These are phyloP conservation scores for Ips nitidus DNA, from an alignment of 1,140 invertebrate species.

Conservation along the genomic window DNA sequence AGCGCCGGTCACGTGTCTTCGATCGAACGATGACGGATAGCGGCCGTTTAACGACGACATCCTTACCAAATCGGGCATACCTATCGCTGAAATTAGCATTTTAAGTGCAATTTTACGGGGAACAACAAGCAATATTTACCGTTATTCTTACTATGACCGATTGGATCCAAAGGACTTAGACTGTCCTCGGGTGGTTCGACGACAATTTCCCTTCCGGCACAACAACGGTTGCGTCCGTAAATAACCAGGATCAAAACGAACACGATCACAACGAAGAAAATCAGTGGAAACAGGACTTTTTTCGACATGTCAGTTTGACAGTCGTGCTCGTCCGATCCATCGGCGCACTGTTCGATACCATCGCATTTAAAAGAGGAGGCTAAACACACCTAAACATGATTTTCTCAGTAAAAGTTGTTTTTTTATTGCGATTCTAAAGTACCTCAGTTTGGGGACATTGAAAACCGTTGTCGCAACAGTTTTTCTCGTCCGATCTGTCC, in stretches of 20 bases:
- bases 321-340: constrained; percentile 70
- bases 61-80: constrained; percentile 60
- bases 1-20: constrained; percentile 79
- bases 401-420: constrained; percentile 34
- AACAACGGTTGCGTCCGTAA: constrained; percentile 32
- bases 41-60: constrained; percentile 68
- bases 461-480: constrained; percentile 59
- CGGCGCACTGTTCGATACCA: constrained; percentile 69
- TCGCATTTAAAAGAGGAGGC: constrained; percentile 57
- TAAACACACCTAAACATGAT: constrained; percentile 34
- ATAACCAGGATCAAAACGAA: constrained; percentile 42
- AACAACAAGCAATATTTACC: constrained; percentile 19
- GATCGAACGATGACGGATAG: constrained; percentile 69
- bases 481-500: constrained; percentile 48
- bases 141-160: constrained; percentile 41
- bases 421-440: not conserved
- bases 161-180: constrained; percentile 46
- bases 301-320: constrained; percentile 44
- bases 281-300: constrained; percentile 29
- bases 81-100: constrained; percentile 7
- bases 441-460: constrained; percentile 61
- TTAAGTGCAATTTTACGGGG: not conserved
- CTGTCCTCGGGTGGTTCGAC: constrained; percentile 55
- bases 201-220: constrained; percentile 28
- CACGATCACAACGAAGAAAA: constrained; percentile 27